phyloP scores from a whole-genome alignment of 2,888 invertebrate species.

The Rhagophthalmus giganteus region DNA sequence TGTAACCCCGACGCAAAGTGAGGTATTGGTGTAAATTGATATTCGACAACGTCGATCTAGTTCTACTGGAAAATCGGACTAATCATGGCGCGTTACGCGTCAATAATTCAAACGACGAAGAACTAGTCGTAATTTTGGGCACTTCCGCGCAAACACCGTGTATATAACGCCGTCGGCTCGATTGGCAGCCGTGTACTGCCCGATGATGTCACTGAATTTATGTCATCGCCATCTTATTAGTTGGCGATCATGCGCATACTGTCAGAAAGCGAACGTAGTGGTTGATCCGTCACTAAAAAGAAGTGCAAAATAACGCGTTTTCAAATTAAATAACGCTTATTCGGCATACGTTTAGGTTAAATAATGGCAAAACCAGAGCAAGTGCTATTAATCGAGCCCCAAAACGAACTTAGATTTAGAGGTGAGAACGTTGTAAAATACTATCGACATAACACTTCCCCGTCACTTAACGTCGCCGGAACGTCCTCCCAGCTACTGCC shows the following conservation, averaged over 20 bases:
- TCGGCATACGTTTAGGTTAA: constrained; percentile 44
- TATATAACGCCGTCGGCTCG: no score
- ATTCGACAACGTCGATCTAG: no score
- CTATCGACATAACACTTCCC: constrained; percentile 15
- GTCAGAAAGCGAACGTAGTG: constrained; percentile 50
- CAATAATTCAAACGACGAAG: no score
- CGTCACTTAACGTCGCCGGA: no score
- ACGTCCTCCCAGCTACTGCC: constrained; percentile 6
- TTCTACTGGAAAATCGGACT: no score
- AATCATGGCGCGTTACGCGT: no score
- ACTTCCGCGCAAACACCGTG: no score
- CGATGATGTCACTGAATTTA: constrained; percentile 33
- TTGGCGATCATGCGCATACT: constrained; percentile 42
- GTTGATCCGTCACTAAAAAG: constrained; percentile 50
- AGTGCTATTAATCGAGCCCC: constrained; percentile 84
- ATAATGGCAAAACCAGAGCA: constrained; percentile 74
- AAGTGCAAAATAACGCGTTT: constrained; percentile 40
- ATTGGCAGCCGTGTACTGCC: constrained; percentile 12
- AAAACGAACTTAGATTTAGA: constrained; percentile 85
- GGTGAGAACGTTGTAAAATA: constrained; percentile 62
- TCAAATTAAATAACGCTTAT: constrained; percentile 43
- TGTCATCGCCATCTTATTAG: constrained; percentile 39
- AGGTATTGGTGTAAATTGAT: no score
- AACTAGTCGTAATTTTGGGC: not conserved
- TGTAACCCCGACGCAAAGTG: no score